A percentile compares a stretch with the other conserved stretches of the same genome.
phyloP scores from a whole-genome alignment of 1,140 invertebrate species.

The Macrotrachela quadricornifera region DNA sequence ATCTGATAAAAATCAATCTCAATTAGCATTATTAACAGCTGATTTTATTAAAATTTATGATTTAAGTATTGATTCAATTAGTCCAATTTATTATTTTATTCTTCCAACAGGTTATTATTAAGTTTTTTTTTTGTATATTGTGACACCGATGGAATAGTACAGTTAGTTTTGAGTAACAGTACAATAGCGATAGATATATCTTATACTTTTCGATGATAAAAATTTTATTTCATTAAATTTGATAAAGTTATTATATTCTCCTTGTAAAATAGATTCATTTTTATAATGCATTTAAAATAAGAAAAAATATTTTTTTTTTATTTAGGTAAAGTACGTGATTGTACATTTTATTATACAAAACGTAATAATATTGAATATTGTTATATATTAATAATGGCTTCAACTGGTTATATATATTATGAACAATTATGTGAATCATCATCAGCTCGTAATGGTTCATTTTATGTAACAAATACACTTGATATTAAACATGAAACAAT shows the following conservation, averaged over 20 bases:
- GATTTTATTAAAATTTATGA: constrained; percentile 96
- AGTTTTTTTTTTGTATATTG: no score
- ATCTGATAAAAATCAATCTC: constrained; percentile 54
- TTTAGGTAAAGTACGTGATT: constrained; percentile 73
- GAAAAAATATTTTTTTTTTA: background rate
- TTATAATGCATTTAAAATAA: background rate
- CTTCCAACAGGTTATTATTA: constrained; percentile 59
- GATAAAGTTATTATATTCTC: no score
- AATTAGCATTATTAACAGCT: constrained; percentile 71
- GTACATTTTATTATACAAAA: constrained; percentile 34
- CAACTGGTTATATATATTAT: constrained; percentile 76
- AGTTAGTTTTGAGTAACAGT: no score
- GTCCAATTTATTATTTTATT: constrained; percentile 77
- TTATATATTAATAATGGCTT: constrained; percentile 72
- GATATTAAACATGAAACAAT: constrained; percentile 67
- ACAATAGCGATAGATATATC: no score
- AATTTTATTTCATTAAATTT: no score
- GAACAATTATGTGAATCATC: constrained; percentile 64
- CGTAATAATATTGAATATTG: constrained; percentile 33
- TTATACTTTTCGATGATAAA: no score
- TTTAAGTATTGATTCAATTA: constrained; percentile 54
- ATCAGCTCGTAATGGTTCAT: constrained; percentile 65
- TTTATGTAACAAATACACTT: constrained; percentile 86
- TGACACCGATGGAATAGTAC: no score
- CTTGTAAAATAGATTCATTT: no score